Percentiles rank a stretch among this genome's conserved stretches.
These are phyloP conservation scores for Drosophila punjabiensis DNA, from an alignment of 1,140 invertebrate genomes.

Conservation along the genomic window DNA sequence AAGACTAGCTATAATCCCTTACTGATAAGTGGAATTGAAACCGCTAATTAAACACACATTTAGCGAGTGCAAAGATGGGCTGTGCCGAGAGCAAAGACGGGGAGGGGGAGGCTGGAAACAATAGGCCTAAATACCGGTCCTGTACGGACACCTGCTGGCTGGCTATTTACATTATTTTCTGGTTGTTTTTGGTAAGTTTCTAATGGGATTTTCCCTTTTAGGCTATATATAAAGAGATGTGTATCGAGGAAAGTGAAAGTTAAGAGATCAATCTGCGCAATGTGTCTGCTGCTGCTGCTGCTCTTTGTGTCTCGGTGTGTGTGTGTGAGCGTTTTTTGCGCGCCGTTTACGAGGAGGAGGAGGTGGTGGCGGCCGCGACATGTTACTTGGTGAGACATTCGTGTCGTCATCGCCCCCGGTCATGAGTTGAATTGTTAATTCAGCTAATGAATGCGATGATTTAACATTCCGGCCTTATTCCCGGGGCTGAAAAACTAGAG, in stretches of 20 bases:
- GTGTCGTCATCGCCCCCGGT: constrained; percentile 56
- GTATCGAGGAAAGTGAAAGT: constrained; percentile 63
- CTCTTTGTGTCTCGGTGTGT: constrained; percentile 33
- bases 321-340: constrained; percentile 40
- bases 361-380: constrained; percentile 19
- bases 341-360: constrained; percentile 16
- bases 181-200: constrained; percentile 93
- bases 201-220: neutral
- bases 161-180: constrained; percentile 93
- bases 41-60: neutral
- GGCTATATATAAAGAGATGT: neutral
- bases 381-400: constrained; percentile 35
- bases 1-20: constrained; percentile 12
- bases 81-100: constrained; percentile 80
- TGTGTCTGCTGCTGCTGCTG: constrained; percentile 14
- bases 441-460: constrained; percentile 54
- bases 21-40: constrained; percentile 15
- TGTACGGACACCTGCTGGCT: constrained; percentile 96
- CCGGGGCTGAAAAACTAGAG: constrained; percentile 7
- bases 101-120: constrained; percentile 64
- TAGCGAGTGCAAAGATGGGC: constrained; percentile 68
- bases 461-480: constrained; percentile 28
- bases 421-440: constrained; percentile 65
- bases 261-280: constrained; percentile 53
- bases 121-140: constrained; percentile 86